A percentile compares a stretch with the other conserved stretches of the same genome.
phyloP scores from a whole-genome alignment of 2,888 invertebrate species.

The Drosophila anomalata region DNA sequence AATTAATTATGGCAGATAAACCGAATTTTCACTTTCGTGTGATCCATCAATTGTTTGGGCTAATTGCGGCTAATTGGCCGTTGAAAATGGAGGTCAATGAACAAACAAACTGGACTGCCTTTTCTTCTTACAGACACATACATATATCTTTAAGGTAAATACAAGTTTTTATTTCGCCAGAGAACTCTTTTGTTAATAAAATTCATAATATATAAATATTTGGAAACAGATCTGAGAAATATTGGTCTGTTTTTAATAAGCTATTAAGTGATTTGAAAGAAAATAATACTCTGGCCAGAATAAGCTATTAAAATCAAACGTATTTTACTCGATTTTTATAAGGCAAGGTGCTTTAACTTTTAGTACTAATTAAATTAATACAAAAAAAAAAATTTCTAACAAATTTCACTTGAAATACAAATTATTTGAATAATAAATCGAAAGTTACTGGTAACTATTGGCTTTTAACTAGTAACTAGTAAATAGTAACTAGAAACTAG shows the following conservation, averaged over 20 bases:
- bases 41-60: constrained; percentile 27
- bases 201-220: not conserved
- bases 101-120: constrained; percentile 19
- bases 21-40: not conserved
- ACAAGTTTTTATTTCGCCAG: too few relatives aligned
- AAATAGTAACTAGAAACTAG: too few relatives aligned
- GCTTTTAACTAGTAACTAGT: too few relatives aligned
- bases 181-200: not conserved
- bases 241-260: not conserved
- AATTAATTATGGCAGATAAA: constrained; percentile 34
- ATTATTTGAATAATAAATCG: too few relatives aligned
- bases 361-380: too few relatives aligned
- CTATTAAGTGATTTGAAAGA: not conserved
- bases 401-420: too few relatives aligned
- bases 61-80: constrained; percentile 33
- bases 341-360: not conserved
- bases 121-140: too few relatives aligned
- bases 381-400: too few relatives aligned
- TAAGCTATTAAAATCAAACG: not conserved
- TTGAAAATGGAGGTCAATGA: constrained; percentile 37
- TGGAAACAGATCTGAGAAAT: not conserved
- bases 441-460: too few relatives aligned
- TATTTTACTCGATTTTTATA: not conserved
- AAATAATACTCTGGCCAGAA: not conserved
- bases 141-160: too few relatives aligned